Percentiles rank a stretch among this genome's conserved stretches.
phyloP scores from a whole-genome alignment of 92 coral and sea anemone genomes.

The Porites divaricata region DNA sequence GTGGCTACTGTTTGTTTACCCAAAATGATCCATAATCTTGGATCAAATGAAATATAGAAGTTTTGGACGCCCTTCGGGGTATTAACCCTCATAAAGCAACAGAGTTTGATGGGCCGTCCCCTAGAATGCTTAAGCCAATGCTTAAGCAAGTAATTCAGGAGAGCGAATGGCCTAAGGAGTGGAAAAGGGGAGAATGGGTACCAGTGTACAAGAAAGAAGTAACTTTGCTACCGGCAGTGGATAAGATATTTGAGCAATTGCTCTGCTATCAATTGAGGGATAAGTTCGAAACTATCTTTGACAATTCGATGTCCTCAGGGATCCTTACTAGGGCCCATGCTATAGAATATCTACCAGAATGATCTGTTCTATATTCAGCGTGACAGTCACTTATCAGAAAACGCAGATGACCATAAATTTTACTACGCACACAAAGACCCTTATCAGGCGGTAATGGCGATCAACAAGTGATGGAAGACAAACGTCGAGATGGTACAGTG shows the following conservation, averaged over 20 bases:
- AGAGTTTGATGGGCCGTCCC: too few species aligned
- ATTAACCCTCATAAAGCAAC: too few species aligned
- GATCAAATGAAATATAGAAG: too few species aligned
- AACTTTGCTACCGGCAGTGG: too few species aligned
- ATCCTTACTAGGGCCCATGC: conserved; percentile 30
- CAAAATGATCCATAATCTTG: too few species aligned
- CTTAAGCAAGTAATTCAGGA: conserved; percentile 14
- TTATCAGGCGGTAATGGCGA: conserved; percentile 17
- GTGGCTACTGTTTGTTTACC: too few species aligned
- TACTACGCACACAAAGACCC: not conserved
- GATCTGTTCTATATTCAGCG: conserved; percentile 33
- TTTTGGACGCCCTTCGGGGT: too few species aligned
- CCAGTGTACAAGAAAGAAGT: conserved; percentile 22
- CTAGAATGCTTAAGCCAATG: too few species aligned
- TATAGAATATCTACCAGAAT: not conserved
- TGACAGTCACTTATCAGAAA: conserved; percentile 25
- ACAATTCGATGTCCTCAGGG: conserved; percentile 38
- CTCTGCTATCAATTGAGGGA: too few species aligned
- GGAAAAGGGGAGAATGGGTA: conserved; percentile 42
- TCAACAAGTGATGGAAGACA: conserved; percentile 13
- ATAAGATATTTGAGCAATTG: not conserved
- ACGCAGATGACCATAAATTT: conserved; percentile 42
- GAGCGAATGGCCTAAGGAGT: conserved; percentile 36
- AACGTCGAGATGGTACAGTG: too few species aligned
- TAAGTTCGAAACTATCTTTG: conserved; percentile 12